These are phyloP conservation scores for Iselma pallidipennis DNA, from an alignment of 2,888 invertebrate genomes.

Conservation along the genomic window DNA sequence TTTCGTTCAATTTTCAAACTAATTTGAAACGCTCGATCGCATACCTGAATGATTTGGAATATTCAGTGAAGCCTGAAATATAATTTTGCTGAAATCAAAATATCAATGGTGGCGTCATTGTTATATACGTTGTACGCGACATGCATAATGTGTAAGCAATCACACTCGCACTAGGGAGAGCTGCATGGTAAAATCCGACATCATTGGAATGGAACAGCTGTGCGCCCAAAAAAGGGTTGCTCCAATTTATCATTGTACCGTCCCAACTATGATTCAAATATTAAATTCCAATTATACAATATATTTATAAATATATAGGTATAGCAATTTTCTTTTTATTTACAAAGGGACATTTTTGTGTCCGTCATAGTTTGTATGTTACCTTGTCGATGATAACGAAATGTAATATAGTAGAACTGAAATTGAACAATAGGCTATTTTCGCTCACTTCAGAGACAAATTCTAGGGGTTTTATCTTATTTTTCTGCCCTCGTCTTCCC, in stretches of 20 bases:
- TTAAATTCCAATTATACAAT: conserved; percentile 35
- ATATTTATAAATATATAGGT: too few relatives aligned
- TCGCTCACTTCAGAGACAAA: conserved; percentile 56
- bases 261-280: conserved; percentile 40
- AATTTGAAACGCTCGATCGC: conserved; percentile 37
- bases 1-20: conserved; percentile 33
- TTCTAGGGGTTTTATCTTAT: conserved; percentile 57
- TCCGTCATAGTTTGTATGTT: background rate
- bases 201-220: conserved; percentile 51
- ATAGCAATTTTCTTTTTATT: too few relatives aligned
- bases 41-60: conserved; percentile 37
- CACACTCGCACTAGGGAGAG: conserved; percentile 44
- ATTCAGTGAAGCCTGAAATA: conserved; percentile 38
- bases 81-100: conserved; percentile 38
- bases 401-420: conserved; percentile 34
- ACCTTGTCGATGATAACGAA: background rate
- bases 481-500: conserved; percentile 59
- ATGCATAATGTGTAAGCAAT: conserved; percentile 58
- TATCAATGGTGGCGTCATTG: conserved; percentile 37
- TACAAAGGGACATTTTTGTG: too few relatives aligned
- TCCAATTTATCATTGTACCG: conserved; percentile 49
- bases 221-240: conserved; percentile 45
- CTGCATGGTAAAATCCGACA: conserved; percentile 39
- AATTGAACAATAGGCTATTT: conserved; percentile 53
- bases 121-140: conserved; percentile 48